Evolutionary conservation across 2,113 vertebrate genomes (phyloP).

Genomic region (Cavia porcellus): DNA sequence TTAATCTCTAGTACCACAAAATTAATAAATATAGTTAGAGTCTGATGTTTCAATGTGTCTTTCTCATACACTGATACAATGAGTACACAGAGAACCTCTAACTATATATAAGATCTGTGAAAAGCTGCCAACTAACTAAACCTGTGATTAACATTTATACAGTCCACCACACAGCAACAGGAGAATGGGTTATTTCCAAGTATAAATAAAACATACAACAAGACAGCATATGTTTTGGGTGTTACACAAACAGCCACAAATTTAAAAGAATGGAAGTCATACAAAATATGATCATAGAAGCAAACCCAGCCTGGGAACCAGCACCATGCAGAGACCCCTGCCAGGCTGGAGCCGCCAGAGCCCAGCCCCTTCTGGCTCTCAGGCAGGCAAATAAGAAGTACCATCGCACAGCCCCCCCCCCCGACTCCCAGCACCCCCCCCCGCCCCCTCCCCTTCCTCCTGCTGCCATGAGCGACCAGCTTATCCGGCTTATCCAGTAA

Average conservation of each 20-base stretch:
- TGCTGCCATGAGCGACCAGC: no score
- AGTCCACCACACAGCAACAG: background rate
- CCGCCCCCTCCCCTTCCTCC: no score
- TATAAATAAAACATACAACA: background rate
- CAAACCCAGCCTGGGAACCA: no score
- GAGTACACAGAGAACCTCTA: background rate
- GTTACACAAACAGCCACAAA: background rate
- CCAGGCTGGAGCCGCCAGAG: no score
- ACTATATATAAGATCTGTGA: background rate
- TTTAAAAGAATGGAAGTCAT: slow-evolving; percentile 2
- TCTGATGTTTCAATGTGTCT: background rate
- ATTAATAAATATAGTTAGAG: slow-evolving; percentile 19
- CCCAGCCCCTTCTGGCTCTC: no score
- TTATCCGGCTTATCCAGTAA: no score
- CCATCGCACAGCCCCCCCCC: no score
- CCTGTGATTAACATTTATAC: background rate
- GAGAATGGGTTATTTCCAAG: background rate
- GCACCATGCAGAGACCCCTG: no score
- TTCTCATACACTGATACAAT: background rate
- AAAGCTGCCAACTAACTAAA: background rate
- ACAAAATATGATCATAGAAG: background rate
- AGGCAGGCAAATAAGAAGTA: no score
- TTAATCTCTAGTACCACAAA: background rate
- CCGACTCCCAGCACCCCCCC: no score
- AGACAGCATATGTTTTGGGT: background rate